Conservation (phyloP, 2,113 vertebrate species). For the Phylloscopus whistleri region DNA sequence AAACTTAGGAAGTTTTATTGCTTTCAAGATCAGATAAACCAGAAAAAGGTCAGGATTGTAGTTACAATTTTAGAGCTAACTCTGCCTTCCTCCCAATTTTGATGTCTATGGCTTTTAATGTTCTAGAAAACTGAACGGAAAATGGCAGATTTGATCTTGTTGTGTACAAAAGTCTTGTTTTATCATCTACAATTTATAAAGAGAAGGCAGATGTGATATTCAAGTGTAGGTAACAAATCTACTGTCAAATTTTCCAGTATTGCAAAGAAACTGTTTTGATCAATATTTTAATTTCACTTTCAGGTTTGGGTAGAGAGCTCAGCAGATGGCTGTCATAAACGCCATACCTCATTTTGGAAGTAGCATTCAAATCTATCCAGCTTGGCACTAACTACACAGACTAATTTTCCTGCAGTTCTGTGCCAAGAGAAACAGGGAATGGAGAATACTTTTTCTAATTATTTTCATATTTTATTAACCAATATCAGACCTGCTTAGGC, state of each 20-base stretch:
- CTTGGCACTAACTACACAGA: slow-evolving; percentile 40
- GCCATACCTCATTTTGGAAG: slow-evolving; percentile 50
- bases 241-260: slow-evolving; percentile 45
- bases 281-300: slow-evolving; percentile 64
- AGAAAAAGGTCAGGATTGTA: neutral
- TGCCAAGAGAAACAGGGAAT: slow-evolving; percentile 65
- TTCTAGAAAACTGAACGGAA: neutral
- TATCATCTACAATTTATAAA: slow-evolving; percentile 3
- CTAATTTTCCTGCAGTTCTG: slow-evolving; percentile 57
- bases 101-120: neutral
- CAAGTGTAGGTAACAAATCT: slow-evolving; percentile 15
- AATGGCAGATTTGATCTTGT: neutral
- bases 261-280: slow-evolving; percentile 50
- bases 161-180: neutral
- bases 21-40: neutral
- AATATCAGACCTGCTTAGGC: slow-evolving; percentile 36
- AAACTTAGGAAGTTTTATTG: neutral
- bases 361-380: slow-evolving; percentile 44
- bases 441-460: slow-evolving; percentile 56
- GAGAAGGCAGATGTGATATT: neutral
- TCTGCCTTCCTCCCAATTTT: neutral
- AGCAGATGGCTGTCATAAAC: slow-evolving; percentile 71
- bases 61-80: neutral
- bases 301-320: slow-evolving; percentile 32
- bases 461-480: slow-evolving; percentile 67